A percentile compares a stretch with the other conserved stretches of the same genome.
Evolutionary conservation across 2,888 invertebrate species (phyloP).

Genomic region (Balanococcus diminutus): DNA sequence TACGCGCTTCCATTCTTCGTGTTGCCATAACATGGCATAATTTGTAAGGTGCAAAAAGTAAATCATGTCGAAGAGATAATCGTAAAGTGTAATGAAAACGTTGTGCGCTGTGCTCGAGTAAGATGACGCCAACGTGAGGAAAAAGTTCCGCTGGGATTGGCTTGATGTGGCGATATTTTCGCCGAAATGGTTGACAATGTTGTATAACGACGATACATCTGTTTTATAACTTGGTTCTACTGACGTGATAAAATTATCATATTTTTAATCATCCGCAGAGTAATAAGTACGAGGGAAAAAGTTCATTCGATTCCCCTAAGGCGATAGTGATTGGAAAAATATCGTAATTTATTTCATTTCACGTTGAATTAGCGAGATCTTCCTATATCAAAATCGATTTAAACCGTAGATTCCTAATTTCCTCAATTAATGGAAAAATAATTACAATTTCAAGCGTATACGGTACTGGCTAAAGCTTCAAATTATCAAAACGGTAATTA

Average conservation of each 20-base stretch:
- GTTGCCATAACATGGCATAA: background rate
- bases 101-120: too few species aligned
- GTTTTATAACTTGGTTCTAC: too few species aligned
- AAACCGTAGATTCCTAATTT: slow-evolving; percentile 4
- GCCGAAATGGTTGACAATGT: too few species aligned
- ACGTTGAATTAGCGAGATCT: slow-evolving; percentile 16
- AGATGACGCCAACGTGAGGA: too few species aligned
- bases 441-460: slow-evolving; percentile 25
- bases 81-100: background rate
- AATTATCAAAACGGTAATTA: slow-evolving; percentile 37
- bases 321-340: background rate
- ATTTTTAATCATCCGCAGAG: background rate
- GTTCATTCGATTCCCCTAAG: background rate
- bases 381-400: slow-evolving; percentile 2
- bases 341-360: slow-evolving; percentile 24
- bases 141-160: too few species aligned
- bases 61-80: background rate
- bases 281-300: background rate
- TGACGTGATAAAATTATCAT: background rate
- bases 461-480: slow-evolving; percentile 7
- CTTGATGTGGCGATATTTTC: too few species aligned
- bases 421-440: slow-evolving; percentile 37
- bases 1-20: background rate
- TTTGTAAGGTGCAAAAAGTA: background rate
- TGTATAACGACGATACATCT: too few species aligned